Evolutionary conservation across 2,797 vertebrate genomes (phyloP), one percentile per base, ranked within the genome.

Genomic region (Scomberomorus guttatus): DNA sequence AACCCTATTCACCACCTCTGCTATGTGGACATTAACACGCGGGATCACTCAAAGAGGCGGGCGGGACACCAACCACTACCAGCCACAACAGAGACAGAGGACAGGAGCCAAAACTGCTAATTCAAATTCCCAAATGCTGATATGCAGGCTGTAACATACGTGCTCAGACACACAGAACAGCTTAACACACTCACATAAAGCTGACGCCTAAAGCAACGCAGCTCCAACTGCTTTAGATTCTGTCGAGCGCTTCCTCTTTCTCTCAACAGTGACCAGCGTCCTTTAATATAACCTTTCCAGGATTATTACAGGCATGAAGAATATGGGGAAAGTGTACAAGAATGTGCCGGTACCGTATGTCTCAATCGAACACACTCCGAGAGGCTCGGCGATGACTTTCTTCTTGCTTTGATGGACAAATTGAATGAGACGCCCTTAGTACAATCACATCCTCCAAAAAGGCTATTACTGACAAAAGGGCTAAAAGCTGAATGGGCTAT

Each of bases 201-300:
- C 52, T n/a, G 56, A 73, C 37, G 69, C 84, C 87, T 72, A 62
- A 25, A 83, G 77, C 78, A 17, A 70, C 54, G 3, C 50, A 4
- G 51, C 52, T 80, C 83, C 87, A 90, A 89, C 87, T 87, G 85
- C 70, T 83, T 57, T 59, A 25, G 67, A 54, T 58, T 68, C 78
- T 76, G 81, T 51, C 25, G 0, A 39, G 56, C 51, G 67, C 12
- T 44, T 52, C 52, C 42, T 58, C 12, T 55, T 42, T 56, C 34
- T 44, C 75, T 74, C 57, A 14, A 22, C 57, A 67, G 18, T 42
- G 22, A 39, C 71, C 51, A 61, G 17, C 6, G 73, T 58, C 68
- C 44, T 25, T 22, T 25, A 52, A 74, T 18, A 27, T 4, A 46
- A 46, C 9, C 1, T 52, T 71, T 39, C 18, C 12, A 29, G 20